Evolutionary conservation across 2,888 invertebrate genomes (phyloP).

Genomic region (Drosophila paracracens): DNA sequence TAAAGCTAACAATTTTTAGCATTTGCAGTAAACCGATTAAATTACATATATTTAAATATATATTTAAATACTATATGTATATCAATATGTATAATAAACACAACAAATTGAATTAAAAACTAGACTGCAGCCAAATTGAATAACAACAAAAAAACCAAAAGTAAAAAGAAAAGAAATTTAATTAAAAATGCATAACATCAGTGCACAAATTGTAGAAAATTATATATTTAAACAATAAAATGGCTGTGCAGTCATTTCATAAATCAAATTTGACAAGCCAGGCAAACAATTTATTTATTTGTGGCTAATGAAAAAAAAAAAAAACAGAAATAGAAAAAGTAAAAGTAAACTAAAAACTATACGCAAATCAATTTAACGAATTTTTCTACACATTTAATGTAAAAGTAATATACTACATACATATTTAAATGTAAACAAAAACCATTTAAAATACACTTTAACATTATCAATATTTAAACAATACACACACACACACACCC

Average conservation of each 20-base stretch:
- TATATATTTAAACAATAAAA: conserved; percentile 43
- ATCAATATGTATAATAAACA: conserved; percentile 50
- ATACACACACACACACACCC: conserved; percentile 12
- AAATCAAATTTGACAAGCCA: conserved; percentile 61
- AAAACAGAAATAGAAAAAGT: conserved; percentile 19
- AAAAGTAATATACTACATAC: conserved; percentile 60
- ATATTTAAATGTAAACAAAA: conserved; percentile 44
- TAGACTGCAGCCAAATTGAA: conserved; percentile 78
- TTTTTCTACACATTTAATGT: conserved; percentile 80
- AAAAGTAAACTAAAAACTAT: conserved; percentile 46
- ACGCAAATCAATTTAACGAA: conserved; percentile 81
- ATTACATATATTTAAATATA: conserved; percentile 43
- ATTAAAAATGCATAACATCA: conserved; percentile 62
- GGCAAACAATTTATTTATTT: conserved; percentile 56
- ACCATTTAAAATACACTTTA: conserved; percentile 45
- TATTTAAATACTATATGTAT: conserved; percentile 53
- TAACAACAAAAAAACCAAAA: conserved; percentile 30
- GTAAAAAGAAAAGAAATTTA: conserved; percentile 17
- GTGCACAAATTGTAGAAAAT: conserved; percentile 71
- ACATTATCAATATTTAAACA: conserved; percentile 42
- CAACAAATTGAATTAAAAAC: conserved; percentile 62
- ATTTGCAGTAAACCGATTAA: conserved; percentile 76
- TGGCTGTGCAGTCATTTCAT: conserved; percentile 61
- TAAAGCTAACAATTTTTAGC: conserved; percentile 69
- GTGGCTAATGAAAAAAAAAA: conserved; percentile 53